Evolutionary conservation across 2,797 vertebrate genomes (phyloP).

Genomic region (Nyctalus aviator): DNA sequence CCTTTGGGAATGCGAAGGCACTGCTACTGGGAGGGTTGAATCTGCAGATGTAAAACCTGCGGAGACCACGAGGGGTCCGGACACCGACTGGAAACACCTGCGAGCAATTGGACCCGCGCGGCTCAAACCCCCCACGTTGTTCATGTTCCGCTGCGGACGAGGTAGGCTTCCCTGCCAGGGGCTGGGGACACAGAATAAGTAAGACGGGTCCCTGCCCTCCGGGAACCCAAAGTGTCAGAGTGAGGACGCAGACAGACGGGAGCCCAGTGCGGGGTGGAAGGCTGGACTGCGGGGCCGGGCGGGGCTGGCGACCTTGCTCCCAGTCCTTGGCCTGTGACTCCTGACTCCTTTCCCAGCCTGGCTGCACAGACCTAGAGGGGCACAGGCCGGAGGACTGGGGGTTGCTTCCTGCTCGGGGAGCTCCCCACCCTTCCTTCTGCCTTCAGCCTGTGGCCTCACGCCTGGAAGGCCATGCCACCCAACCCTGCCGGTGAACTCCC

Average conservation of each 20-base stretch:
- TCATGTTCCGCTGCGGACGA: fast-evolving
- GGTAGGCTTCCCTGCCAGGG: not conserved
- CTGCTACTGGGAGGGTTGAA: not conserved
- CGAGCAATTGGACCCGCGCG: too few species aligned
- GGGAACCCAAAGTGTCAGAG: fast-evolving
- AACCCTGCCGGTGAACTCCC: not conserved
- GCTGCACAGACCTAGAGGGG: not conserved
- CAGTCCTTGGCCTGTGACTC: not conserved
- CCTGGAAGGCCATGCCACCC: not conserved
- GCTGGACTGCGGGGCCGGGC: not conserved
- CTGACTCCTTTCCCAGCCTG: not conserved
- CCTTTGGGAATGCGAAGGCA: not conserved
- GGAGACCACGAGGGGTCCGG: not conserved
- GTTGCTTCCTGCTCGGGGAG: not conserved
- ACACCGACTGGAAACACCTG: not conserved
- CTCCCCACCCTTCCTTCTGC: not conserved
- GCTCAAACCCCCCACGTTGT: not conserved
- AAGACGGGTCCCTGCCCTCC: too few species aligned
- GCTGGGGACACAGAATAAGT: fast-evolving
- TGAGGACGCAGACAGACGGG: not conserved
- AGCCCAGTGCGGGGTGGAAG: too few species aligned
- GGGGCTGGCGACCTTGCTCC: not conserved
- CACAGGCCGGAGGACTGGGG: not conserved
- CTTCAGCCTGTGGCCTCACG: not conserved
- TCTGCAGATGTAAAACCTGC: not conserved